Percentiles rank a stretch among this genome's conserved stretches.
These are phyloP conservation scores for Liopterus haemorrhoidalis DNA, from an alignment of 2,888 invertebrate species.

Conservation along the genomic window DNA sequence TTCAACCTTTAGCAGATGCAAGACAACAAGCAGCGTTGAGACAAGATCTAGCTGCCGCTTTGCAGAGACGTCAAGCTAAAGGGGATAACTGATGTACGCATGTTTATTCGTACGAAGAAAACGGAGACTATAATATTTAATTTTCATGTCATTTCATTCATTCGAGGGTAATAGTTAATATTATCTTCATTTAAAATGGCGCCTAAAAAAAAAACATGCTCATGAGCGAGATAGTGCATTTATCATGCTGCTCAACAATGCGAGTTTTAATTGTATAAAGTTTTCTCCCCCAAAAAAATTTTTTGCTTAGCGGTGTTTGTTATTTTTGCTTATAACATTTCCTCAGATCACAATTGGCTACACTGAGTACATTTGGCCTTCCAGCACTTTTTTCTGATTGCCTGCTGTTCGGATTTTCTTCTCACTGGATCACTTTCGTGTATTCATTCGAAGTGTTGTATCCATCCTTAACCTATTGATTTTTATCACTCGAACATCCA, in stretches of 20 bases:
- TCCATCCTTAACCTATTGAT: too few relatives aligned
- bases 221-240: conserved; percentile 16
- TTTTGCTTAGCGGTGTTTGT: conserved; percentile 20
- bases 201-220: conserved; percentile 14
- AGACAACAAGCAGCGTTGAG: conserved; percentile 77
- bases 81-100: conserved; percentile 42
- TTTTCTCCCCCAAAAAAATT: conserved; percentile 14
- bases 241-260: conserved; percentile 18
- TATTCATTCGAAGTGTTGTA: too few relatives aligned
- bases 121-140: conserved; percentile 14
- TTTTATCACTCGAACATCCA: too few relatives aligned
- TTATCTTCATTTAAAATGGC: conserved; percentile 9
- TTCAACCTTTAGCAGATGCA: conserved; percentile 79
- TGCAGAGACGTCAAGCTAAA: conserved; percentile 76
- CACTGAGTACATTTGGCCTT: too few relatives aligned
- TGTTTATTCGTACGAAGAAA: conserved; percentile 14
- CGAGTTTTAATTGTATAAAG: conserved; percentile 14
- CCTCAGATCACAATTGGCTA: too few relatives aligned
- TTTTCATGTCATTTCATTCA: not conserved
- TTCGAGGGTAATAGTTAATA: not conserved
- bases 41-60: conserved; percentile 77
- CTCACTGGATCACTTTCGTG: too few relatives aligned
- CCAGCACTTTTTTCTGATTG: too few relatives aligned
- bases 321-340: too few relatives aligned
- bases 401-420: too few relatives aligned